Conservation (phyloP, 2,113 vertebrate genomes). For the Mesoclemmys tuberculata region DNA sequence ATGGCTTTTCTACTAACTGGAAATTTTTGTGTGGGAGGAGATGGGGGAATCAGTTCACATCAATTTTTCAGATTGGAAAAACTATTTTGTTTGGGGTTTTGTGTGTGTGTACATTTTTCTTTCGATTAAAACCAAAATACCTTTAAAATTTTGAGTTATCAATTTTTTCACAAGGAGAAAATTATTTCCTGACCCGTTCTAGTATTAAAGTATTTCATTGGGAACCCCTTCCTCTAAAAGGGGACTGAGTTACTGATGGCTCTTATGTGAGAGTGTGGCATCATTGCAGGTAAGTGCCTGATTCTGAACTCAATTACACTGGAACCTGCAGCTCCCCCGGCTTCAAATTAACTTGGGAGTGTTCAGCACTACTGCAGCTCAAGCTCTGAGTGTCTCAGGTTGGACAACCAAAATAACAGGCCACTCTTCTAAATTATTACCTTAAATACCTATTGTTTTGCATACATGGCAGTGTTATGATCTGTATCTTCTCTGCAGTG, state of each 20-base stretch:
- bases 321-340: background rate
- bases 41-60: background rate
- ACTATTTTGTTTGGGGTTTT: background rate
- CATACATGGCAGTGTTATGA: too few relatives aligned
- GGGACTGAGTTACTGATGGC: background rate
- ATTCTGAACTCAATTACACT: background rate
- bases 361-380: background rate
- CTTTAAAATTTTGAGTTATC: background rate
- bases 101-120: background rate
- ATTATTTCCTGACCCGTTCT: background rate
- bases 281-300: background rate
- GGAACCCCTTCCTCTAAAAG: background rate
- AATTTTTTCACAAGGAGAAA: background rate
- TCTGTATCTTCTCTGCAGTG: background rate
- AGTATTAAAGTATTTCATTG: background rate
- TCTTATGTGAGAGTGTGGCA: background rate
- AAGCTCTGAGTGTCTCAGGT: background rate
- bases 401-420: background rate
- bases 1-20: background rate
- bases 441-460: too few relatives aligned
- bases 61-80: background rate
- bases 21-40: background rate
- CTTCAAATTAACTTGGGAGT: background rate
- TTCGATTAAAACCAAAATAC: background rate
- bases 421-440: background rate